Percentiles rank a stretch among this genome's conserved stretches.
These are phyloP conservation scores for Circaetus cinerascens DNA, from an alignment of 2,113 vertebrate genomes.

Conservation along the genomic window DNA sequence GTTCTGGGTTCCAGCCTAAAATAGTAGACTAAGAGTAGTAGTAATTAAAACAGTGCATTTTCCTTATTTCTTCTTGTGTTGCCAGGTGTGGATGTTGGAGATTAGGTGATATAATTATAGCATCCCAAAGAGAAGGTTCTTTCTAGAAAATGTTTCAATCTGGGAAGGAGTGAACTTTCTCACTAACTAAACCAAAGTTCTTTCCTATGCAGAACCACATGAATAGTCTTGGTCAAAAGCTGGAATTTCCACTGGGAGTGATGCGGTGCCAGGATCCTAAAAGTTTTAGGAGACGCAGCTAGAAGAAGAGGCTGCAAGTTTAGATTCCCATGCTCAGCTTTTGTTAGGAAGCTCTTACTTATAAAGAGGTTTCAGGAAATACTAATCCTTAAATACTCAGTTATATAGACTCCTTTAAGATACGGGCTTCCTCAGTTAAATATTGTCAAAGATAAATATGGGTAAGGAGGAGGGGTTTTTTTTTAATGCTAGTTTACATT, in stretches of 20 bases:
- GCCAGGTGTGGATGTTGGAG: not conserved
- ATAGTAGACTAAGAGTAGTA: not conserved
- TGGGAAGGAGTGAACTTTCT: not conserved
- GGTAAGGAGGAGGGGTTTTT: not conserved
- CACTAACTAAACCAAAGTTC: not conserved
- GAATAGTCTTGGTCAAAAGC: not conserved
- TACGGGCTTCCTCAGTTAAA: not conserved
- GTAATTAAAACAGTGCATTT: rapidly evolving
- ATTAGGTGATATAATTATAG: not conserved
- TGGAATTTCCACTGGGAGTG: not conserved
- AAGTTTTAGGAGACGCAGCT: not conserved
- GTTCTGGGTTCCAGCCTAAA: not conserved
- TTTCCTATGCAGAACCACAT: not conserved
- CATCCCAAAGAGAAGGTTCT: not conserved
- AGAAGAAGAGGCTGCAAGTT: not conserved
- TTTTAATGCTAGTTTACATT: not conserved
- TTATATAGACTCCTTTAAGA: not conserved
- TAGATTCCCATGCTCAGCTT: not conserved
- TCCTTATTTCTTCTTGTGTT: not conserved
- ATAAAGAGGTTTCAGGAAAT: not conserved
- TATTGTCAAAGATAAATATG: not conserved
- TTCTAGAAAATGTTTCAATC: not conserved
- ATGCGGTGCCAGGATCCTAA: not conserved
- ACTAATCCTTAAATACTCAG: not conserved
- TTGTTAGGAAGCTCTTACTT: not conserved